Conservation (phyloP, 2,888 invertebrate genomes). For the Dryadula phaetusa region DNA sequence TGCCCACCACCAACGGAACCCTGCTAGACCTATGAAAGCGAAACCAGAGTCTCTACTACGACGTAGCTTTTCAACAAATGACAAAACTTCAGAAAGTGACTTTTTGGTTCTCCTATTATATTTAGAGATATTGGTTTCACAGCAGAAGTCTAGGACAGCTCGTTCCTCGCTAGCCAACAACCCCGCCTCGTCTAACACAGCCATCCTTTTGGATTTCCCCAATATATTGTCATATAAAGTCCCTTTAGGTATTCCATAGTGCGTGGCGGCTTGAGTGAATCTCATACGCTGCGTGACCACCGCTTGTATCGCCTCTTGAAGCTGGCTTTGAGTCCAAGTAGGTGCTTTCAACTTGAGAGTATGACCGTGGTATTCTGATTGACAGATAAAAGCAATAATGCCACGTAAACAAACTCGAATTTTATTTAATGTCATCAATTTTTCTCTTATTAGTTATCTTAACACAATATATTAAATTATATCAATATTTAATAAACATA, state of each 20-base stretch:
- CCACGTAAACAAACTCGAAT: constrained; percentile 44
- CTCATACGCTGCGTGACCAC: constrained; percentile 90
- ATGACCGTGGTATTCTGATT: constrained; percentile 83
- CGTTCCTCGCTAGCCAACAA: constrained; percentile 85
- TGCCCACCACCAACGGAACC: constrained; percentile 93
- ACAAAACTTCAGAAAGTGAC: constrained; percentile 85
- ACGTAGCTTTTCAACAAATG: constrained; percentile 87
- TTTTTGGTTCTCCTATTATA: constrained; percentile 90
- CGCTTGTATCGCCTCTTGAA: constrained; percentile 90
- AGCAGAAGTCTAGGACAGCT: constrained; percentile 88
- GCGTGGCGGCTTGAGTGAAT: constrained; percentile 89
- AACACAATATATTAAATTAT: background rate
- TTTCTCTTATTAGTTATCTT: background rate
- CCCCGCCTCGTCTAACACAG: constrained; percentile 88
- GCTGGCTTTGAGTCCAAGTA: constrained; percentile 89
- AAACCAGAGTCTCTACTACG: constrained; percentile 85
- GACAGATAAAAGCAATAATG: constrained; percentile 62
- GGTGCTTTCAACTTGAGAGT: constrained; percentile 89
- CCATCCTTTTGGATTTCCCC: constrained; percentile 91
- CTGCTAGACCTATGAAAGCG: constrained; percentile 87
- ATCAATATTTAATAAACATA: too few species aligned
- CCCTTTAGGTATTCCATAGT: constrained; percentile 90
- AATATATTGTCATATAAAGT: constrained; percentile 91
- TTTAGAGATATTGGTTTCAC: constrained; percentile 88
- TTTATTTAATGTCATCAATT: background rate